These are phyloP conservation scores for Muricea muricata DNA, from an alignment of 92 coral and sea anemone species.

Conservation along the genomic window DNA sequence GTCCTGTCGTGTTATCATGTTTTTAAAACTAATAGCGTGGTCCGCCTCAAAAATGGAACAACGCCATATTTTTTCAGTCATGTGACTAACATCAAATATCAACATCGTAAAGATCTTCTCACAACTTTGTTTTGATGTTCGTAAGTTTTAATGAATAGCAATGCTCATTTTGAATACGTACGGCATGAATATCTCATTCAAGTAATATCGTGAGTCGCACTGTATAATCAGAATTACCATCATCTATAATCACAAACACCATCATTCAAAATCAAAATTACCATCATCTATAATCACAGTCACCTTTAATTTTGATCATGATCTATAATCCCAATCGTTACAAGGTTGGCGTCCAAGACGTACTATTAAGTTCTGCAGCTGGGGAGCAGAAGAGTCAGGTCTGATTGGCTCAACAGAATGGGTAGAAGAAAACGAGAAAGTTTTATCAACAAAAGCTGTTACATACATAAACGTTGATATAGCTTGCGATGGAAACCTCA, in stretches of 20 bases:
- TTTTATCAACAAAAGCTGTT: constrained; percentile 73
- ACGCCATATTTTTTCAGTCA: too few relatives aligned
- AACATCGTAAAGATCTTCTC: too few relatives aligned
- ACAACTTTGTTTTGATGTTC: too few relatives aligned
- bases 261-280: background rate
- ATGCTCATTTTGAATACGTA: too few relatives aligned
- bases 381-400: constrained; percentile 93
- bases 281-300: background rate
- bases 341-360: constrained; percentile 96
- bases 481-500: constrained; percentile 76
- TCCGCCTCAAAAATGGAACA: too few relatives aligned
- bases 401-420: constrained; percentile 92
- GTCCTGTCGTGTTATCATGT: too few relatives aligned
- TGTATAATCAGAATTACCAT: background rate
- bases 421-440: constrained; percentile 85
- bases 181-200: too few relatives aligned
- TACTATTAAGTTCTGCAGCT: constrained; percentile 89
- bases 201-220: too few relatives aligned
- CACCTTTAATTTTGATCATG: too few relatives aligned
- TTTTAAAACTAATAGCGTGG: too few relatives aligned
- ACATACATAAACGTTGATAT: constrained; percentile 80
- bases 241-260: background rate
- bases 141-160: too few relatives aligned
- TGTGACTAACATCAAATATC: too few relatives aligned
- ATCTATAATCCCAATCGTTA: background rate